A percentile compares a stretch with the other conserved stretches of the same genome.
Evolutionary conservation across 2,888 invertebrate genomes (phyloP).

Genomic region (Caenorhabditis doughertyi): DNA sequence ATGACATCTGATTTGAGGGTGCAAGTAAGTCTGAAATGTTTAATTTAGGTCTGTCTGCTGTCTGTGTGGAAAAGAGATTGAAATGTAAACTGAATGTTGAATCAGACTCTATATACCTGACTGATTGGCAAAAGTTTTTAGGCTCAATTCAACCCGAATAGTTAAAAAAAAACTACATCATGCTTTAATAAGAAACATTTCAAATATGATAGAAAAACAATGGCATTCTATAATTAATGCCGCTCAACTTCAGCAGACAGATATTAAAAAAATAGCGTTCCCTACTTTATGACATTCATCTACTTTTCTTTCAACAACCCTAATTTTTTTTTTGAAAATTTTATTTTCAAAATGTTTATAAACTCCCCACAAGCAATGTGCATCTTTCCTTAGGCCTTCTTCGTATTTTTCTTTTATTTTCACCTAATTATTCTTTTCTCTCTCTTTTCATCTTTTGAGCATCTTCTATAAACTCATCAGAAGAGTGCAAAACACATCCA

Average conservation of each 20-base stretch:
- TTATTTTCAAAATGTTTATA: conserved; percentile 33
- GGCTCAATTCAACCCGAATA: not conserved
- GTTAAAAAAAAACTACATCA: too few relatives aligned
- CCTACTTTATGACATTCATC: too few relatives aligned
- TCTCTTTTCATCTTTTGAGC: conserved; percentile 13
- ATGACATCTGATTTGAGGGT: not conserved
- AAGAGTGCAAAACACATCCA: conserved; percentile 37
- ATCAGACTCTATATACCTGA: conserved; percentile 18
- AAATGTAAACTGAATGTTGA: not conserved
- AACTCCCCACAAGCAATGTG: conserved; percentile 24
- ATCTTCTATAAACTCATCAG: conserved; percentile 33
- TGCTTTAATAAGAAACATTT: too few relatives aligned
- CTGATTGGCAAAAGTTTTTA: not conserved
- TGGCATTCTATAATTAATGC: too few relatives aligned
- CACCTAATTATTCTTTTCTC: conserved; percentile 24
- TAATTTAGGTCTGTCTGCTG: conserved; percentile 12
- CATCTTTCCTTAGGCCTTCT: conserved; percentile 9
- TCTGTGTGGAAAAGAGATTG: not conserved
- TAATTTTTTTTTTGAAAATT: not conserved
- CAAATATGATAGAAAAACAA: too few relatives aligned
- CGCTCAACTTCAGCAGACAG: too few relatives aligned
- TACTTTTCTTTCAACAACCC: not conserved
- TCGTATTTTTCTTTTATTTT: conserved; percentile 6
- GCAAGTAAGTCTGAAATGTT: not conserved
- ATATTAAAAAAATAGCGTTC: too few relatives aligned